phyloP scores from a whole-genome alignment of 2,888 invertebrate genomes.

The Scotopteryx bipunctaria region DNA sequence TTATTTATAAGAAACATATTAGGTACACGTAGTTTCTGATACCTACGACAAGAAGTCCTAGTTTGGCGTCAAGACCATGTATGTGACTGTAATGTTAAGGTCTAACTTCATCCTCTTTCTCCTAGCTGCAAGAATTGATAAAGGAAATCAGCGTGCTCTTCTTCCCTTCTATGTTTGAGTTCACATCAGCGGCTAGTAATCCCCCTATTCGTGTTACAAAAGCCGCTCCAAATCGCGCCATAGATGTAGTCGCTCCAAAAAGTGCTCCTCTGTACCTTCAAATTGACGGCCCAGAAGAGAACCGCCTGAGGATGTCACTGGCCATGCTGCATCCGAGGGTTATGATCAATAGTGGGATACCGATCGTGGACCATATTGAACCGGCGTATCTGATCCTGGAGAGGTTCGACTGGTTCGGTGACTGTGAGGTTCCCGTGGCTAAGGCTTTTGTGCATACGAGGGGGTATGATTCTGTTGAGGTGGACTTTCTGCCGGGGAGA shows the following conservation, averaged over 20 bases:
- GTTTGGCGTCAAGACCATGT: too few species aligned
- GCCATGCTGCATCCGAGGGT: slow-evolving; percentile 62
- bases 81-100: too few species aligned
- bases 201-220: slow-evolving; percentile 56
- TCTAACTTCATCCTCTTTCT: slow-evolving; percentile 28
- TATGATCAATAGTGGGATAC: slow-evolving; percentile 55
- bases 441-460: slow-evolving; percentile 57
- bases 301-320: slow-evolving; percentile 55
- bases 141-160: slow-evolving; percentile 45
- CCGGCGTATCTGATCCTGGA: slow-evolving; percentile 66
- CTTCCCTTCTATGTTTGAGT: slow-evolving; percentile 63
- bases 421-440: slow-evolving; percentile 49
- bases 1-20: too few species aligned
- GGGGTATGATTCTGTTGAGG: slow-evolving; percentile 59
- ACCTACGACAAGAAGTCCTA: too few species aligned
- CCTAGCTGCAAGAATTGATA: slow-evolving; percentile 49
- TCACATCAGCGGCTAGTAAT: slow-evolving; percentile 55
- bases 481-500: slow-evolving; percentile 62
- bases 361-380: slow-evolving; percentile 56
- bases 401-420: slow-evolving; percentile 67
- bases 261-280: slow-evolving; percentile 66
- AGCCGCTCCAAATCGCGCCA: slow-evolving; percentile 38
- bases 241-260: slow-evolving; percentile 61
- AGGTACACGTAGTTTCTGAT: too few species aligned
- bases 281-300: slow-evolving; percentile 64